A percentile compares a stretch with the other conserved stretches of the same genome.
Conservation (phyloP, 37 sponge, comb jelly and placozoan genomes). For the Agelas oroides region DNA sequence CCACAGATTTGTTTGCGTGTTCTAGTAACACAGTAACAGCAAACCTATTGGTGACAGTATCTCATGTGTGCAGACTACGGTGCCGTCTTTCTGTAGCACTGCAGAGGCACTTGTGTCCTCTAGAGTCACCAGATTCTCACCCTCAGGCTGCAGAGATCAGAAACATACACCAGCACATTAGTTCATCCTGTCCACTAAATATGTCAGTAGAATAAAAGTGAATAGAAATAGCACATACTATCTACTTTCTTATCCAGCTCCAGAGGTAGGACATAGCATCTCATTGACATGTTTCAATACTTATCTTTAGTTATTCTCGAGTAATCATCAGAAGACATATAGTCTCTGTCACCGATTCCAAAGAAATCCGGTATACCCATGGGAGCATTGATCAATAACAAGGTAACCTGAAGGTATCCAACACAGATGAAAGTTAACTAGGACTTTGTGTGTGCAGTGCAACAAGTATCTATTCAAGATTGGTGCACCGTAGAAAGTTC, state of each 20-base stretch:
- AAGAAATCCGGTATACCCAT: neutral
- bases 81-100: constrained; percentile 29
- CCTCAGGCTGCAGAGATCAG: neutral
- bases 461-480: no score
- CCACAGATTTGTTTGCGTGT: neutral
- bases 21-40: no score
- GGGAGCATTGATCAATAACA: constrained; percentile 15
- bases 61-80: neutral
- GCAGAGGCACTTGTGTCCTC: constrained; percentile 21
- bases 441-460: no score
- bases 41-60: neutral
- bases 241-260: neutral
- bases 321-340: neutral
- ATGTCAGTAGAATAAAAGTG: neutral
- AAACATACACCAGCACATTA: neutral
- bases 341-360: neutral
- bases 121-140: constrained; percentile 35
- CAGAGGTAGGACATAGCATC: constrained; percentile 28
- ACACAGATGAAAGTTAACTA: no score
- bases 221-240: neutral
- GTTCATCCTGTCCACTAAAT: no score
- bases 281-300: neutral
- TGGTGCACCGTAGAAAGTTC: no score
- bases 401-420: neutral
- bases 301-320: neutral